Evolutionary conservation across 2,113 vertebrate genomes (phyloP).

Genomic region (Gadus macrocephalus): DNA sequence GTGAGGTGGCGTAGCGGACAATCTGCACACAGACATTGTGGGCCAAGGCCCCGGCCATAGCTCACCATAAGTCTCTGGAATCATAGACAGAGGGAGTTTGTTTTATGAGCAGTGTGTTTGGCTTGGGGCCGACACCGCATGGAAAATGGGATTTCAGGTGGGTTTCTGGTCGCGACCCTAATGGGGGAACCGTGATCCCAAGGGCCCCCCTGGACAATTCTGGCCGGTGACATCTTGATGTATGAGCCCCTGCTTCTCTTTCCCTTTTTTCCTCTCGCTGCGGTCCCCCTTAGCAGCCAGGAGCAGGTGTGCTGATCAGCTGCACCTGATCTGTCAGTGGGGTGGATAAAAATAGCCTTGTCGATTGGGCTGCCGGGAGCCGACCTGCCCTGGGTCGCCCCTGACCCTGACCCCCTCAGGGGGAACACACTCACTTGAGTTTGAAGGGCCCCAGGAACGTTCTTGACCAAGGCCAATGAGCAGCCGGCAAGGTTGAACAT

Average conservation of each 20-base stretch:
- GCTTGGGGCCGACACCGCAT: conserved; percentile 18
- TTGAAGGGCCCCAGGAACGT: conserved; percentile 50
- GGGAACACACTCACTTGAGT: conserved; percentile 61
- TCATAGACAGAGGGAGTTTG: not conserved
- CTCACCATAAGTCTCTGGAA: not conserved
- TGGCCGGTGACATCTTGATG: conserved; percentile 69
- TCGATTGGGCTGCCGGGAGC: conserved; percentile 55
- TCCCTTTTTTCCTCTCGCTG: conserved; percentile 24
- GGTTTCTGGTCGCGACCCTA: conserved; percentile 49
- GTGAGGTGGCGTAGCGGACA: no score
- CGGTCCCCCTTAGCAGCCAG: conserved; percentile 43
- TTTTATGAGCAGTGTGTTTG: conserved; percentile 12
- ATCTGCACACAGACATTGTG: not conserved
- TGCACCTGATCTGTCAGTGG: conserved; percentile 68
- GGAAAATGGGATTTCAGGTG: conserved; percentile 31
- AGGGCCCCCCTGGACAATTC: conserved; percentile 52
- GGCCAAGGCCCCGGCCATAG: not conserved
- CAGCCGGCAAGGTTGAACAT: conserved; percentile 30
- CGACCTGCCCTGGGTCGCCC: not conserved
- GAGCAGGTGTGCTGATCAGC: conserved; percentile 68
- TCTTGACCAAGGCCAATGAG: conserved; percentile 44
- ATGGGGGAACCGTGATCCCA: conserved; percentile 37
- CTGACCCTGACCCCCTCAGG: not conserved
- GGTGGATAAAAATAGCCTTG: conserved; percentile 67
- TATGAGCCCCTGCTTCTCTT: conserved; percentile 63